Percentiles rank a stretch among this genome's conserved stretches.
Conservation (phyloP, 2,888 invertebrate species). For the Osmoderma eremita region DNA sequence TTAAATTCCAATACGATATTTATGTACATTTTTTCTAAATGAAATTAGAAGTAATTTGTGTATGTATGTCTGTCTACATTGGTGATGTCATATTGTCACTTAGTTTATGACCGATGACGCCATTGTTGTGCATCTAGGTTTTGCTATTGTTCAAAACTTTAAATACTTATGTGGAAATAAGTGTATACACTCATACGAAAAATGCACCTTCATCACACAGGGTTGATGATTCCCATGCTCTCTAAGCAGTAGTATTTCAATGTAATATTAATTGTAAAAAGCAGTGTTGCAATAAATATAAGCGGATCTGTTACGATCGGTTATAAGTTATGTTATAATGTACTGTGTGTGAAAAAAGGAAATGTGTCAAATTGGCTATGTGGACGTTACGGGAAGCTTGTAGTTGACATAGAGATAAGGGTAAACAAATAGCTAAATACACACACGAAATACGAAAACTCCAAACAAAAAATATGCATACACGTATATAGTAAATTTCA, state of each 20-base stretch:
- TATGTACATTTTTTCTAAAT: constrained; percentile 1
- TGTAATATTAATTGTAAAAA: constrained; percentile 6
- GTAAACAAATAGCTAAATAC: background rate
- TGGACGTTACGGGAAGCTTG: constrained; percentile 32
- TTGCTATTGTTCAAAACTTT: constrained; percentile 20
- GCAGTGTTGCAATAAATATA: constrained; percentile 31
- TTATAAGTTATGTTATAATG: too few species aligned
- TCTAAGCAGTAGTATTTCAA: background rate
- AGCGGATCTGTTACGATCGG: constrained; percentile 30
- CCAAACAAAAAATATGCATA: too few species aligned
- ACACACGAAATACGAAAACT: background rate
- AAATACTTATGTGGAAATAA: constrained; percentile 24
- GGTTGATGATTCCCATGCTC: background rate
- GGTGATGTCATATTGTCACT: constrained; percentile 25
- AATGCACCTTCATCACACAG: constrained; percentile 7
- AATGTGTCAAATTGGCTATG: constrained; percentile 35
- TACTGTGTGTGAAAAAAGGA: constrained; percentile 30
- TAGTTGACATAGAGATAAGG: constrained; percentile 23
- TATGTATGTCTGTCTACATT: constrained; percentile 20
- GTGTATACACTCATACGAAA: background rate
- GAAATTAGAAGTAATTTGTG: background rate
- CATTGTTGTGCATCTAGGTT: constrained; percentile 31
- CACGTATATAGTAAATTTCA: too few species aligned
- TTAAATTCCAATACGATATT: constrained; percentile 15
- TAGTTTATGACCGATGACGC: constrained; percentile 27